phyloP scores from a whole-genome alignment of 2,113 vertebrate genomes.

The Xenus cinereus region DNA sequence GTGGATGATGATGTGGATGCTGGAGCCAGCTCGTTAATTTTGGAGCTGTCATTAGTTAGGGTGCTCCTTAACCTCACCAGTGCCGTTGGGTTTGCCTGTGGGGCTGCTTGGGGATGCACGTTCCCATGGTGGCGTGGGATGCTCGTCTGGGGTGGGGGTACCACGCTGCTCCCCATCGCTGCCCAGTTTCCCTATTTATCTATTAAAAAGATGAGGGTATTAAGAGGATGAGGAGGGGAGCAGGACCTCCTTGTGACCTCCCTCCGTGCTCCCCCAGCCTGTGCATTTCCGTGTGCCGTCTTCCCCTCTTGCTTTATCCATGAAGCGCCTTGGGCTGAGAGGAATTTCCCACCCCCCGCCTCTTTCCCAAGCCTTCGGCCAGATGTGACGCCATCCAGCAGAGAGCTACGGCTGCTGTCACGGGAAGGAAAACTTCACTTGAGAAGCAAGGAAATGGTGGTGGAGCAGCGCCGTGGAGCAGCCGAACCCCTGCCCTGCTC shows the following conservation, averaged over 20 bases:
- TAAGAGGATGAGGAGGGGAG: neutral
- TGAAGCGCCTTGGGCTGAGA: neutral
- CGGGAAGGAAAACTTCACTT: neutral
- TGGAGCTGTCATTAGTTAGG: neutral
- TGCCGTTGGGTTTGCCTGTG: fast-evolving
- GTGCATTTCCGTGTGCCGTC: fast-evolving
- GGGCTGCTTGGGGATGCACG: neutral
- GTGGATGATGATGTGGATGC: fast-evolving
- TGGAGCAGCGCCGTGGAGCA: neutral
- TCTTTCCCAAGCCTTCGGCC: neutral
- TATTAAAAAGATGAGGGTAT: neutral
- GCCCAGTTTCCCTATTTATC: neutral
- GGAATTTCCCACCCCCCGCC: fast-evolving
- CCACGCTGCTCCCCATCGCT: neutral
- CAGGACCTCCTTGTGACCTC: neutral
- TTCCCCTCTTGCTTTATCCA: neutral
- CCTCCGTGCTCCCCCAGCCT: neutral
- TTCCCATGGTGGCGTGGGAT: neutral
- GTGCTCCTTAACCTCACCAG: neutral
- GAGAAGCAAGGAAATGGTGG: neutral
- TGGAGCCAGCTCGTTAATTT: neutral
- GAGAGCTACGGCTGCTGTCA: neutral
- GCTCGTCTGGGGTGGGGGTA: fast-evolving
- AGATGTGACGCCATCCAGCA: fast-evolving
- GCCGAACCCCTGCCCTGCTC: neutral